Conservation (phyloP, 2,888 invertebrate species). For the Choristoneura rosaceana region DNA sequence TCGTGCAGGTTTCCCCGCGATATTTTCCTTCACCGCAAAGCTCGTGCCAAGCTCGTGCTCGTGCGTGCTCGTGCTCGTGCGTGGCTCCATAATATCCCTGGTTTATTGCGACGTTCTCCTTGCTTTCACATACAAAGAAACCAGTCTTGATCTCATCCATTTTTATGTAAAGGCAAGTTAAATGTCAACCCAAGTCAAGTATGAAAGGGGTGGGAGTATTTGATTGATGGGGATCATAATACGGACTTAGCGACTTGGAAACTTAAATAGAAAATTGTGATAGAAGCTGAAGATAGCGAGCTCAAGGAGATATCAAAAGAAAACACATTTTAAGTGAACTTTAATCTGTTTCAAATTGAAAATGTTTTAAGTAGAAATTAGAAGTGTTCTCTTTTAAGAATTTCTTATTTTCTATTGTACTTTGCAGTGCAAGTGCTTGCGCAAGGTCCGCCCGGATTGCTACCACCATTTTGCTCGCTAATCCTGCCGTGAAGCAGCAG, state of each 20-base stretch:
- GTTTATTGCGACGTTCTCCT: too few relatives aligned
- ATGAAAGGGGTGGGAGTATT: background rate
- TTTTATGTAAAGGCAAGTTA: background rate
- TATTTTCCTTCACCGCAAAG: too few relatives aligned
- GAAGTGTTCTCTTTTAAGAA: too few relatives aligned
- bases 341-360: constrained; percentile 12
- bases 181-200: constrained; percentile 4
- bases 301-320: constrained; percentile 19
- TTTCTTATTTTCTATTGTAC: background rate
- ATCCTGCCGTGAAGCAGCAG: too few relatives aligned
- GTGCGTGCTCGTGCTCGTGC: too few relatives aligned
- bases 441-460: too few relatives aligned
- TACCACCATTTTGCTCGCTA: too few relatives aligned
- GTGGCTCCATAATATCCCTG: too few relatives aligned
- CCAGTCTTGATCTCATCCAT: background rate
- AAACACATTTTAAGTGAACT: background rate
- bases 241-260: constrained; percentile 13
- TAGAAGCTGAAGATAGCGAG: background rate
- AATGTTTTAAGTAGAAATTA: background rate
- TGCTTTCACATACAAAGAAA: background rate
- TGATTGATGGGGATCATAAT: constrained; percentile 23
- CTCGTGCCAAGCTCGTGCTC: too few relatives aligned
- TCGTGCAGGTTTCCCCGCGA: too few relatives aligned
- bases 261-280: constrained; percentile 11
- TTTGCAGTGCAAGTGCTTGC: too few relatives aligned